These are phyloP conservation scores for Chionomys nivalis DNA, from an alignment of 2,113 vertebrate genomes.

Conservation along the genomic window DNA sequence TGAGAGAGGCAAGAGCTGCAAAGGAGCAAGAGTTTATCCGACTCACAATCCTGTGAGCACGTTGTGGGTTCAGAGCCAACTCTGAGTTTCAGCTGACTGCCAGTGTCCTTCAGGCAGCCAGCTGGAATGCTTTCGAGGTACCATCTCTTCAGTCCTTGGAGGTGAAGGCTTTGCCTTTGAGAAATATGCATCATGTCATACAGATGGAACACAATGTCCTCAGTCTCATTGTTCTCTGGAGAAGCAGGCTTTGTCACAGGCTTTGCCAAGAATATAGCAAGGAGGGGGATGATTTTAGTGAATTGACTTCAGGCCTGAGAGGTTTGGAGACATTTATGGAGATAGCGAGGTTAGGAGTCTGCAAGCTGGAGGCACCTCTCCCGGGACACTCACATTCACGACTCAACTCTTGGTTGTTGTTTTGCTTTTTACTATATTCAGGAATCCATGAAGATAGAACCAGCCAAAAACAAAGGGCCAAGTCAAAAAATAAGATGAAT, in stretches of 20 bases:
- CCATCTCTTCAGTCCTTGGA: conserved; percentile 38
- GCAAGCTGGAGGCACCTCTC: neutral
- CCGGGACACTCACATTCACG: neutral
- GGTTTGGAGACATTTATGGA: conserved; percentile 38
- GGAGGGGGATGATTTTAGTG: neutral
- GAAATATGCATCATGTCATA: conserved; percentile 58
- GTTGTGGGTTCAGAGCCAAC: conserved; percentile 1
- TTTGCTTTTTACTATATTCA: neutral
- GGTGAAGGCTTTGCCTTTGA: conserved; percentile 53
- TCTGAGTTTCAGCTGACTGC: neutral
- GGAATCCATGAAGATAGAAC: conserved; percentile 37
- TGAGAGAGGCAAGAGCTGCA: neutral
- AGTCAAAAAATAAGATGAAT: neutral
- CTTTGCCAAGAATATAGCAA: conserved; percentile 40
- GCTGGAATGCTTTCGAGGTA: conserved; percentile 61
- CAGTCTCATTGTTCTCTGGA: conserved; percentile 49
- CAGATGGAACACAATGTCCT: conserved; percentile 62
- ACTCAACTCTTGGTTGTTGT: conserved; percentile 1
- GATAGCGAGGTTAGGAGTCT: neutral
- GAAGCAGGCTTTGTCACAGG: neutral
- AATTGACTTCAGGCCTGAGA: conserved; percentile 43
- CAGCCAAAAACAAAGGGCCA: conserved; percentile 44
- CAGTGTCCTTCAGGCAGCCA: conserved; percentile 42
- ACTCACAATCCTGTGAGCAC: neutral
- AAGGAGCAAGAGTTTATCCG: conserved; percentile 29